A percentile compares a stretch with the other conserved stretches of the same genome.
These are phyloP conservation scores for Stenopsyche tienmushanensis DNA, from an alignment of 1,140 invertebrate genomes.

Conservation along the genomic window DNA sequence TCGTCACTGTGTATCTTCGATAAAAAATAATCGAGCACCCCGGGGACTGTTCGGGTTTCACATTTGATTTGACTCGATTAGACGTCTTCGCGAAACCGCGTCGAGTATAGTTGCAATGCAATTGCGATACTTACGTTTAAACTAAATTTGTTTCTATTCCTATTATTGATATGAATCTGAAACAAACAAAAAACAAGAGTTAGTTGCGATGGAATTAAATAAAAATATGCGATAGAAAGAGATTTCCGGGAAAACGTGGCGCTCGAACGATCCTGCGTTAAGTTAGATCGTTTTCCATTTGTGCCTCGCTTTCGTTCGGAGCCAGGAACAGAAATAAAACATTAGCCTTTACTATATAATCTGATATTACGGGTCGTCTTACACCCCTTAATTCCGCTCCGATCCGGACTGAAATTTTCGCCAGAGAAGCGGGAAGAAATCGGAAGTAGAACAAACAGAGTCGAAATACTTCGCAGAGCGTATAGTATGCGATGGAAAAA, in stretches of 20 bases:
- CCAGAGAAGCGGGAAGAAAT: neutral
- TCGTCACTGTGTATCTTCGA: neutral
- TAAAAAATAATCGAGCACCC: neutral
- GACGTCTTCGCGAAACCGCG: no score
- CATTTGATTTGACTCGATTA: no score
- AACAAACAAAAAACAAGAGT: neutral
- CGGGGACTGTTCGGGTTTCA: no score
- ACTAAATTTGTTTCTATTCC: no score
- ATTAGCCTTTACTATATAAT: conserved; percentile 29
- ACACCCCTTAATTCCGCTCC: conserved; percentile 10
- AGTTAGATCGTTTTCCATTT: neutral
- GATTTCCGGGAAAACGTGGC: neutral
- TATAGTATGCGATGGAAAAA: no score
- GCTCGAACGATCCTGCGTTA: neutral
- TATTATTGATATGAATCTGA: no score
- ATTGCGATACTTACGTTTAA: no score
- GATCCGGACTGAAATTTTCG: conserved; percentile 19
- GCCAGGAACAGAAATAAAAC: conserved; percentile 25
- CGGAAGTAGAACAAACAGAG: no score
- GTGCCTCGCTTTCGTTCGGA: conserved; percentile 14
- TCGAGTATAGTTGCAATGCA: no score
- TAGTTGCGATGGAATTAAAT: neutral
- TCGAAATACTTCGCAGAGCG: no score
- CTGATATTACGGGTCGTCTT: conserved; percentile 26
- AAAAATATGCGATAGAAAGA: neutral